phyloP scores from a whole-genome alignment of 1,140 invertebrate species.

The Solen grandis region DNA sequence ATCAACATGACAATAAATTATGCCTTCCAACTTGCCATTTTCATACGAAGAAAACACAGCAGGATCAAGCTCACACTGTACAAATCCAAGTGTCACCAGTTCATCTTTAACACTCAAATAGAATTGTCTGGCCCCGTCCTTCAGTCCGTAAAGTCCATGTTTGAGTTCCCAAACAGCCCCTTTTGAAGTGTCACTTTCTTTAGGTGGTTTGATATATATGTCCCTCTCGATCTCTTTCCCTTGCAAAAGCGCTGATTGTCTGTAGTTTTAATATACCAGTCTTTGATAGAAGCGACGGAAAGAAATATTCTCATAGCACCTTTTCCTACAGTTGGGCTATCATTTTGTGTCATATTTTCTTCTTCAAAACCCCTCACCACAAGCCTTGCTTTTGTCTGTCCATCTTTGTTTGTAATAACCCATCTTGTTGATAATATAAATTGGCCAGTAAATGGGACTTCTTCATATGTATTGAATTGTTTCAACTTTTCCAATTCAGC shows the following conservation, averaged over 20 bases:
- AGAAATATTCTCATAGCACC: constrained; percentile 54
- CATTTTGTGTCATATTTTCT: constrained; percentile 35
- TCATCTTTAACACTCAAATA: constrained; percentile 57
- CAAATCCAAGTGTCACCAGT: constrained; percentile 38
- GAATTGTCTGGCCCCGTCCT: constrained; percentile 58
- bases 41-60: constrained; percentile 17
- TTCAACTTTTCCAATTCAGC: constrained; percentile 40
- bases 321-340: constrained; percentile 59
- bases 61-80: constrained; percentile 44
- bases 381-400: constrained; percentile 43
- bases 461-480: constrained; percentile 53
- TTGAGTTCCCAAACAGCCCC: constrained; percentile 56
- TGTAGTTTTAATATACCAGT: constrained; percentile 54
- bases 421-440: constrained; percentile 50
- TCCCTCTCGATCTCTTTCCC: constrained; percentile 53
- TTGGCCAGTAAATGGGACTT: constrained; percentile 45
- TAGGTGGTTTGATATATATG: constrained; percentile 51
- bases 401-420: constrained; percentile 53
- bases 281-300: constrained; percentile 38
- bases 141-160: no score
- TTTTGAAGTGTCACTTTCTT: constrained; percentile 36
- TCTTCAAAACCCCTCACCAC: constrained; percentile 63
- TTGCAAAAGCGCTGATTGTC: constrained; percentile 57
- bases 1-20: constrained; percentile 51
- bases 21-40: neutral